Base-by-base conservation (phyloP, 1,140 invertebrate genomes). In the Sinella curviseta region DNA sequence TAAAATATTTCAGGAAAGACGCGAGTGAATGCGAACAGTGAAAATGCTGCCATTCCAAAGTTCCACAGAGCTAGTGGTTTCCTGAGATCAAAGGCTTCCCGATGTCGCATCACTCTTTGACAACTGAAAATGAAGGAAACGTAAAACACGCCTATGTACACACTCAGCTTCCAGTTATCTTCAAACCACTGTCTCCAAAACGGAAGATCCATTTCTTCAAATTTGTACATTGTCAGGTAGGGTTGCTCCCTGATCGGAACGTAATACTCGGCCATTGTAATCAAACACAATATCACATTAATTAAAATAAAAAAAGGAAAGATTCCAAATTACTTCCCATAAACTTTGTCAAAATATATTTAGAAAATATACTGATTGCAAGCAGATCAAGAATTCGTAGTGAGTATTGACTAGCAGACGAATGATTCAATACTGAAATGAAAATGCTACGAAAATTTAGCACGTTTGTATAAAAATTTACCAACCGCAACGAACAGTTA, bases 191-290 rank as follows among this genome's bases (percentile, higher is more conserved):
- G 30, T 78, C 80, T 78, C 80, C 80, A 81, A n/a, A 31, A 70
- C 26, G 76, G 79, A 3, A 77, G 54, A 34, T 77, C 67, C 16
- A 77, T 80, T 57, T 77, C 76, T 65, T 77, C 75, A 48, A 76
- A 79, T 30, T 31, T 36, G 74, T 67, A 79, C 65, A 67, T 65
- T 20, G 24, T 70, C 60, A 79, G 33, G 30, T 79, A 79, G 1
- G 78, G 34, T 31, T 79, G 78, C 26, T 76, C 74, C 36, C 55
- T 65, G 26, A 76, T 67, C 16, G 78, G 78, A 48, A 76, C 33
- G 26, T 26, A 89, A 79, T 60, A 87, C 87, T 24, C 87, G 87
- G 73, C 26, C 73, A 39, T 3, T 89, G 73, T 75, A 20, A 48
- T 33, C 16, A n/a, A 60, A 60, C 24, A 60, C 17, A 17, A 4